These are phyloP conservation scores for Phocoena phocoena DNA, from an alignment of 2,113 vertebrate species.

Conservation along the genomic window DNA sequence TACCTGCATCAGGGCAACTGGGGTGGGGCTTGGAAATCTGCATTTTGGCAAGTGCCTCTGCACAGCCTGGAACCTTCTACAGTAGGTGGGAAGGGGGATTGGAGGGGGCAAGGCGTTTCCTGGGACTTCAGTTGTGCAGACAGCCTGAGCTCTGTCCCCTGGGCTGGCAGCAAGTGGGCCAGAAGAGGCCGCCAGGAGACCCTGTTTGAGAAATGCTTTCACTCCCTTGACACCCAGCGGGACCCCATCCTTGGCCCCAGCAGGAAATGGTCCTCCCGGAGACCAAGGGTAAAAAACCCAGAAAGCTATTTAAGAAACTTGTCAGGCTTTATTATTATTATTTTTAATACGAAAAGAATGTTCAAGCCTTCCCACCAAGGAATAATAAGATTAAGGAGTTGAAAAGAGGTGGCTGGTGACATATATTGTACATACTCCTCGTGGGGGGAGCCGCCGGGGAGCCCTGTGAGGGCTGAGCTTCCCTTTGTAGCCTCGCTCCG, in stretches of 20 bases:
- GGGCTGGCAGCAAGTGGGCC: no score
- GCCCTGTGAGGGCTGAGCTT: neutral
- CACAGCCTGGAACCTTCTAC: neutral
- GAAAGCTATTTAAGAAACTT: neutral
- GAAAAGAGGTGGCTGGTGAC: neutral
- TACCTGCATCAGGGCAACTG: accelerated
- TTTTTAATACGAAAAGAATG: neutral
- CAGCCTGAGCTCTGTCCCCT: neutral
- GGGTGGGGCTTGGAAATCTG: neutral
- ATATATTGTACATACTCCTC: accelerated
- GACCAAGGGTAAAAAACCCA: neutral
- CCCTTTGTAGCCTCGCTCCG: accelerated
- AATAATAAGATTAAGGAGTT: neutral
- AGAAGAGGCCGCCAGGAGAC: neutral
- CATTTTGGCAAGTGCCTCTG: neutral
- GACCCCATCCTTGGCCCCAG: neutral
- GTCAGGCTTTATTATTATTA: neutral
- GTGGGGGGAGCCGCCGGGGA: accelerated
- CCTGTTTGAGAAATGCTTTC: no score
- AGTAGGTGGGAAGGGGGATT: accelerated
- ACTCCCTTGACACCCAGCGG: no score
- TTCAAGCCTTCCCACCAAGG: neutral
- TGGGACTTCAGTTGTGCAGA: accelerated
- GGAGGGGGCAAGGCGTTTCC: accelerated
- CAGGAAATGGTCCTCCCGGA: accelerated